These are phyloP conservation scores for Benthosema pterotum DNA, from an alignment of 2,797 vertebrate species.

Conservation along the genomic window DNA sequence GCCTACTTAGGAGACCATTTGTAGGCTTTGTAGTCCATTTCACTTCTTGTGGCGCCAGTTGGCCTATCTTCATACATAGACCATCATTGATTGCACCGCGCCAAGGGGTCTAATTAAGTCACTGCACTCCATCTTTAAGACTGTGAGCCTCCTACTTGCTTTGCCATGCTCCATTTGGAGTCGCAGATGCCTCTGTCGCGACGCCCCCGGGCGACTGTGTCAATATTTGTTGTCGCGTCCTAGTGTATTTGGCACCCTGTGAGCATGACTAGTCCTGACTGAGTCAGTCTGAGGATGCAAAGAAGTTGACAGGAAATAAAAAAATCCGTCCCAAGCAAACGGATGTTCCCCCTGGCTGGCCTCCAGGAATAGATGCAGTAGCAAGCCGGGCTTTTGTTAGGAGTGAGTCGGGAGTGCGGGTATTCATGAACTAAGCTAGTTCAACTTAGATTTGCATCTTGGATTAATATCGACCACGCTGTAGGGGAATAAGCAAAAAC, in stretches of 20 bases:
- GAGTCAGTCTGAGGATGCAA: constrained; percentile 34
- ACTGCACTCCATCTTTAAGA: neutral
- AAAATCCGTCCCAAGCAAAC: neutral
- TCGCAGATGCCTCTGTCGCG: constrained; percentile 71
- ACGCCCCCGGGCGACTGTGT: constrained; percentile 62
- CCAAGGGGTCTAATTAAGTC: no score
- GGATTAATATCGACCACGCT: constrained; percentile 71
- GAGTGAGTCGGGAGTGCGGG: constrained; percentile 20
- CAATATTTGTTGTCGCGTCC: constrained; percentile 70
- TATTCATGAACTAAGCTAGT: constrained; percentile 67
- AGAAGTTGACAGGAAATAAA: constrained; percentile 58
- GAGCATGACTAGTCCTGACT: constrained; percentile 49
- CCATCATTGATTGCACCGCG: no score
- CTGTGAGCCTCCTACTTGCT: constrained; percentile 36
- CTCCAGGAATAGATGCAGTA: no score
- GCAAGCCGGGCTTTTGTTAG: no score
- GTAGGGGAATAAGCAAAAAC: constrained; percentile 48
- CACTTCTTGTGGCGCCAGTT: no score
- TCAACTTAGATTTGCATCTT: constrained; percentile 65
- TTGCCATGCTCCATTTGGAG: constrained; percentile 65
- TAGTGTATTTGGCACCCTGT: constrained; percentile 57
- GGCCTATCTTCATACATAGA: no score
- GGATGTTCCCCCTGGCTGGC: no score
- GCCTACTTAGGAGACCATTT: no score
- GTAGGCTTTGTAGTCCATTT: no score